Base-by-base conservation (phyloP, 1,140 invertebrate species). In the Leptinotarsa undecemlineata region DNA sequence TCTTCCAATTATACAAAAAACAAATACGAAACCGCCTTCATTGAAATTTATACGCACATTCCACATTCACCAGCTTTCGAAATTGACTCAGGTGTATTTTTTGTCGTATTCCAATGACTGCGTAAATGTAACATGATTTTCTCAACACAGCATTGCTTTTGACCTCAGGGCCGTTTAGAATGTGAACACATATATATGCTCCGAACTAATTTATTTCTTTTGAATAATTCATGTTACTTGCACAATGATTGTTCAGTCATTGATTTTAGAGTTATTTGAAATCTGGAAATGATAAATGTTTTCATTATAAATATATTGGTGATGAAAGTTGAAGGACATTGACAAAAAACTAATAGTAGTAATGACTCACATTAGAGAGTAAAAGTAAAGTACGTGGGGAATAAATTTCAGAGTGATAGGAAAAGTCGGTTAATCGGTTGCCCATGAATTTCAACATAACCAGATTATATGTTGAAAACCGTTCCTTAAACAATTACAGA, bases 161-260 rank as follows among this genome's bases (percentile, higher is more conserved):
- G 51, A 57, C 51, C 51, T 57, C 51, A 57, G 51, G 51, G 51
- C 51, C 51, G n/a, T 57, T 57, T 57, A 57, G 51, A 57, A 57
- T 57, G 51, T 57, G 51, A 57, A 57, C 17, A 57, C 51, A 57
- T 57, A 57, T 57, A 57, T 57, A n/a, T 57, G 51, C 51, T 57
- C 6, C 6, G 51, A 19, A 57, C 17, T 57, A n/a, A 57, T 57
- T 57, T 57, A 57, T 57, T 57, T 57, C 51, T 57, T 57, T 57
- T 57, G 51, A 57, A 57, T 57, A 57, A 57, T 57, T 57, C 51
- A 57, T 57, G 14, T 2, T 17, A 57, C 51, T 57, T 57, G 51
- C 51, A 57, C 51, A 57, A 57, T 57, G 15, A 57, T 57, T 57
- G n/a, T 57, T 17, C 51, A 57, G 15, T 57, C 51, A 57, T 57